Percentiles rank a stretch among this genome's conserved stretches.
phyloP scores from a whole-genome alignment of 2,113 vertebrate genomes.

The Dipodomys stephensi region DNA sequence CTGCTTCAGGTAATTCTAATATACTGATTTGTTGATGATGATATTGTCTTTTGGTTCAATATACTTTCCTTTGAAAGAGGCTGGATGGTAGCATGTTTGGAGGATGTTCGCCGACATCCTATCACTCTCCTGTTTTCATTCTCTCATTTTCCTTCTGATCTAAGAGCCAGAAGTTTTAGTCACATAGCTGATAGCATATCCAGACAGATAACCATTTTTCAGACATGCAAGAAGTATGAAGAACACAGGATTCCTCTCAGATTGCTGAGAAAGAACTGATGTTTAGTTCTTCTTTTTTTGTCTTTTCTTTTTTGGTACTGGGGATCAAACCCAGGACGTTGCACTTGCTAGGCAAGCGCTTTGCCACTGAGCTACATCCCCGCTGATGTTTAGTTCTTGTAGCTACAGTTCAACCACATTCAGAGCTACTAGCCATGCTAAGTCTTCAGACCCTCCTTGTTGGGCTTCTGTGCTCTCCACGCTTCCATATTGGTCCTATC shows the following conservation, averaged over 20 bases:
- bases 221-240: not conserved
- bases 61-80: slow-evolving; percentile 28
- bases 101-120: not conserved
- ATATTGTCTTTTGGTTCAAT: slow-evolving; percentile 38
- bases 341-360: too few relatives aligned
- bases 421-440: not conserved
- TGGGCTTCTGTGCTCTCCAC: too few relatives aligned
- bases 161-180: not conserved
- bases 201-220: not conserved
- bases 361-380: too few relatives aligned
- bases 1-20: slow-evolving; percentile 69
- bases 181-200: not conserved
- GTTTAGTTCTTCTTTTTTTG: not conserved
- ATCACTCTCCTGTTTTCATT: not conserved
- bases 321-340: too few relatives aligned
- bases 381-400: not conserved
- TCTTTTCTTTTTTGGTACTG: too few relatives aligned
- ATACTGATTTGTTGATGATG: slow-evolving; percentile 53
- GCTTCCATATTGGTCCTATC: not conserved
- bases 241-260: not conserved
- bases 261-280: not conserved
- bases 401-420: not conserved
- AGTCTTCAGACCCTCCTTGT: not conserved
- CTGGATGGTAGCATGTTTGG: slow-evolving; percentile 3
- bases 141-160: not conserved